Evolutionary conservation across 2,797 vertebrate species (phyloP).

Genomic region (Sciaenops ocellatus): DNA sequence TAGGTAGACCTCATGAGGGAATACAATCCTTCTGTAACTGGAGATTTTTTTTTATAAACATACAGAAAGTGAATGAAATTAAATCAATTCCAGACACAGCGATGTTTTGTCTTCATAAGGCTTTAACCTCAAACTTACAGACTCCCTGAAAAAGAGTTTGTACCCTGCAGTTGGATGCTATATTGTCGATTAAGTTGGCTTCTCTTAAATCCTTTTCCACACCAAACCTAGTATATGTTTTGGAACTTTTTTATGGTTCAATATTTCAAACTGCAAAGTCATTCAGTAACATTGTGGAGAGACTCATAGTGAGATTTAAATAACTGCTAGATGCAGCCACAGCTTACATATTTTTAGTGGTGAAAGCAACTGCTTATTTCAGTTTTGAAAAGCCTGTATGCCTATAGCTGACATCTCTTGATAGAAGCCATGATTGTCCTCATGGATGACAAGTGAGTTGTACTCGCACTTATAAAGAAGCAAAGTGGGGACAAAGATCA

Average conservation of each 20-base stretch:
- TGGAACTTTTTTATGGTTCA: constrained; percentile 15
- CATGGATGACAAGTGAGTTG: constrained; percentile 71
- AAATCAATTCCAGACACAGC: constrained; percentile 61
- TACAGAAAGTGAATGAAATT: constrained; percentile 61
- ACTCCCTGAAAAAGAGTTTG: constrained; percentile 32
- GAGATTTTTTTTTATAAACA: constrained; percentile 59
- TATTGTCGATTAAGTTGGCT: constrained; percentile 20
- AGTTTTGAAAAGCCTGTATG: constrained; percentile 69
- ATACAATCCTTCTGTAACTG: constrained; percentile 45
- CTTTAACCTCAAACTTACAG: constrained; percentile 38
- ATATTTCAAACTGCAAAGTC: constrained; percentile 25
- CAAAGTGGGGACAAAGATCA: constrained; percentile 79
- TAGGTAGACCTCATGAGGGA: constrained; percentile 44
- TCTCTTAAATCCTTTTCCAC: constrained; percentile 22
- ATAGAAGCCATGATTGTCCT: constrained; percentile 77
- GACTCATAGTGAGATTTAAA: constrained; percentile 20
- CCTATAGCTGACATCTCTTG: constrained; percentile 67
- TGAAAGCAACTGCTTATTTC: constrained; percentile 57
- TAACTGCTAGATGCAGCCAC: constrained; percentile 9
- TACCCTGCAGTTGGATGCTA: constrained; percentile 18
- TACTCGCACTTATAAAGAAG: constrained; percentile 69
- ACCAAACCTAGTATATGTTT: constrained; percentile 28
- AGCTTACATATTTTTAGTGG: constrained; percentile 69
- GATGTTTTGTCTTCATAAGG: constrained; percentile 52
- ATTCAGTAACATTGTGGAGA: constrained; percentile 2